Conservation (phyloP, 2,797 vertebrate species). For the Platalea minor region DNA sequence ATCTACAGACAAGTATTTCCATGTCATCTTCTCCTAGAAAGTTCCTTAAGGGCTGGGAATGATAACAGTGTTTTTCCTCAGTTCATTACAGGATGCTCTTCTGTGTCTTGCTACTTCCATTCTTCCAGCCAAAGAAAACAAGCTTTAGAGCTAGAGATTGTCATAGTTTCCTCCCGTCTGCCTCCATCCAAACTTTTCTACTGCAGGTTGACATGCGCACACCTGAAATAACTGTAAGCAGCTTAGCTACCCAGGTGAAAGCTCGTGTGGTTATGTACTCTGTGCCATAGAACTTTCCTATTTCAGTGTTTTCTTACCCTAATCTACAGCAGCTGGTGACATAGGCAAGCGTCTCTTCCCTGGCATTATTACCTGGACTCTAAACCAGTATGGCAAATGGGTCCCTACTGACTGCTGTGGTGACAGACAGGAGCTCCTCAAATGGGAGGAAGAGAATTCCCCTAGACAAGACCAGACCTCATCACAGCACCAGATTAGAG, state of each 20-base stretch:
- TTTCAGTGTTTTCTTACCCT: background rate
- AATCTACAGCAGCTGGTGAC: background rate
- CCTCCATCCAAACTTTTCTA: background rate
- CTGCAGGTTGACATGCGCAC: background rate
- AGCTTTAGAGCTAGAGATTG: background rate
- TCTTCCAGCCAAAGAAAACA: background rate
- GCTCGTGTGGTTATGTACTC: background rate
- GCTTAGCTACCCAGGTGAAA: background rate
- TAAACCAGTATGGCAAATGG: background rate
- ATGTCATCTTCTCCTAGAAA: background rate
- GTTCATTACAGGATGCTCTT: background rate
- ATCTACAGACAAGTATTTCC: background rate
- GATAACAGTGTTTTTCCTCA: background rate
- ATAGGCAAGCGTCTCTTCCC: background rate
- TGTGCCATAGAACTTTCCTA: accelerated
- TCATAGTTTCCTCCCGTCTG: background rate
- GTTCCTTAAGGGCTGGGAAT: background rate
- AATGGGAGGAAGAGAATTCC: background rate
- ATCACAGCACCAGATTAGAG: background rate
- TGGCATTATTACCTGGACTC: background rate
- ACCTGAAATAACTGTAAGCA: background rate
- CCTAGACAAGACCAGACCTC: background rate
- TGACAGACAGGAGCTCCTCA: background rate
- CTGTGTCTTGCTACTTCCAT: background rate
- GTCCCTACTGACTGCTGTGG: background rate